phyloP scores from a whole-genome alignment of 2,797 vertebrate genomes.

The Scleropages formosus region DNA sequence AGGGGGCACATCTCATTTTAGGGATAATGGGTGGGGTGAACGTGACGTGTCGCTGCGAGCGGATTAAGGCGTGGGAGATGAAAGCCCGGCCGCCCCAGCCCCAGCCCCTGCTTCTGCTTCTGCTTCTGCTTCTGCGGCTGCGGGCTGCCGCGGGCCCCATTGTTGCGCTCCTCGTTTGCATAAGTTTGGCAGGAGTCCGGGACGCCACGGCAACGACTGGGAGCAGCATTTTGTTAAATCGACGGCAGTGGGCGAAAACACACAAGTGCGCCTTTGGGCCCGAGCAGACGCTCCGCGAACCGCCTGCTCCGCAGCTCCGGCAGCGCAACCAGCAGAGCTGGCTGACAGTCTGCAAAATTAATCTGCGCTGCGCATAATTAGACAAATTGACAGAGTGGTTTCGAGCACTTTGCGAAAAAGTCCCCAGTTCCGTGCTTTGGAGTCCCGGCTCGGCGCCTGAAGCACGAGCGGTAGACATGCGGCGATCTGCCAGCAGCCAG shows the following conservation, averaged over 20 bases:
- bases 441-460: not conserved
- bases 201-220: slow-evolving; percentile 54
- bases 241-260: not conserved
- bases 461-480: not conserved
- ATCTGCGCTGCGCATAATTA: too few relatives aligned
- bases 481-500: not conserved
- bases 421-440: not conserved
- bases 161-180: slow-evolving; percentile 40
- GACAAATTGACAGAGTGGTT: not conserved
- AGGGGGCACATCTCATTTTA: slow-evolving; percentile 59
- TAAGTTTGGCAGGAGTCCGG: slow-evolving; percentile 17
- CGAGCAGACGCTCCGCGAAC: not conserved
- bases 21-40: slow-evolving; percentile 59
- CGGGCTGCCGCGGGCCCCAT: slow-evolving; percentile 69
- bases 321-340: not conserved
- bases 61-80: slow-evolving; percentile 69
- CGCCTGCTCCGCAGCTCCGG: not conserved
- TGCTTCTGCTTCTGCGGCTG: slow-evolving; percentile 63
- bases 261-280: not conserved
- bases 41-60: slow-evolving; percentile 63
- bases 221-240: not conserved
- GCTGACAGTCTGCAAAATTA: not conserved
- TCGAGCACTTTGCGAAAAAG: too few relatives aligned
- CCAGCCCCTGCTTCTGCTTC: too few relatives aligned
- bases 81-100: slow-evolving; percentile 63